Conservation (phyloP, 1,140 invertebrate species). For the Euschistus heros region DNA sequence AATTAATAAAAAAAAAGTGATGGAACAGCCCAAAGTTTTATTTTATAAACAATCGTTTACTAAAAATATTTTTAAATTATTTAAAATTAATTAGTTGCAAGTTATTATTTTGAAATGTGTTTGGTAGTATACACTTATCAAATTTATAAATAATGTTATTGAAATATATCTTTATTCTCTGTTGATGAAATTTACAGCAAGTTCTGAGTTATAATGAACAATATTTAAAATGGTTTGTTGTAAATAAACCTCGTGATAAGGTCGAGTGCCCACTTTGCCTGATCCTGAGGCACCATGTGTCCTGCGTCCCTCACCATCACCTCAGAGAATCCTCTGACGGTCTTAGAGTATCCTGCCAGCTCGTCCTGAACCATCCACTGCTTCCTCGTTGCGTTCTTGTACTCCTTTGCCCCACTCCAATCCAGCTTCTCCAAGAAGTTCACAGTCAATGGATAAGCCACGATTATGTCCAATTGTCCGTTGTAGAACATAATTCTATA, state of each 20-base stretch:
- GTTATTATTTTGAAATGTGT: too few species aligned
- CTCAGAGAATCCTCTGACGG: slow-evolving; percentile 51
- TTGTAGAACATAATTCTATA: slow-evolving; percentile 67
- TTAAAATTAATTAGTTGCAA: too few species aligned
- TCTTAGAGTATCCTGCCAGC: slow-evolving; percentile 30
- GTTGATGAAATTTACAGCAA: too few species aligned
- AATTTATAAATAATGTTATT: too few species aligned
- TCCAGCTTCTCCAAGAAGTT: slow-evolving; percentile 50
- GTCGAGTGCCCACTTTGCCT: slow-evolving; percentile 64
- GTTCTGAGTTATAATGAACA: too few species aligned
- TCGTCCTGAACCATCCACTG: slow-evolving; percentile 25
- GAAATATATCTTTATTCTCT: too few species aligned
- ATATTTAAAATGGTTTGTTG: slow-evolving; percentile 37
- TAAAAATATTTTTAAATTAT: too few species aligned
- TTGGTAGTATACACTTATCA: too few species aligned
- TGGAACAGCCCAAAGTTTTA: too few species aligned
- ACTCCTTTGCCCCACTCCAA: slow-evolving; percentile 53
- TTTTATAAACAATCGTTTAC: too few species aligned
- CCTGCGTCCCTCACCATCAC: slow-evolving; percentile 69
- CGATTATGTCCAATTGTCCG: slow-evolving; percentile 68
- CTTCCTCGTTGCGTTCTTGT: slow-evolving; percentile 47
- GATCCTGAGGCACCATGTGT: slow-evolving; percentile 73
- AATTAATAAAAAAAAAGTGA: too few species aligned
- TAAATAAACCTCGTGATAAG: slow-evolving; percentile 64
- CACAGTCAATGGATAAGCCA: slow-evolving; percentile 64